phyloP scores from a whole-genome alignment of 2,888 invertebrate species.

The Galerucella calmariensis region DNA sequence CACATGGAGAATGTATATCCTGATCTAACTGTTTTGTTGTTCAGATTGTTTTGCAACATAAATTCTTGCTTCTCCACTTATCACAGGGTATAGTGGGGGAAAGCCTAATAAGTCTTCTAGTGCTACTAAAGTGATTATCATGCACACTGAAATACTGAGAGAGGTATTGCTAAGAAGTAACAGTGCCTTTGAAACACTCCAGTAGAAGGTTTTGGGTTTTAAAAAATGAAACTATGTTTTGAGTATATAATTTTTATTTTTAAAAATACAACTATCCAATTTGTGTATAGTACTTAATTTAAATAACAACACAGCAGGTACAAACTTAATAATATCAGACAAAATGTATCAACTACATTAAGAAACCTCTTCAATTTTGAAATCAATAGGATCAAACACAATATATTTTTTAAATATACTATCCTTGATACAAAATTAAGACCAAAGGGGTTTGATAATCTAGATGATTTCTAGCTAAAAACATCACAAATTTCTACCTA shows the following conservation, averaged over 20 bases:
- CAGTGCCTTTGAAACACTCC: too few relatives aligned
- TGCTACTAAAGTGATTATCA: too few relatives aligned
- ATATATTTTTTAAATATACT: conserved; percentile 11
- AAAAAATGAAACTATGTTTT: not conserved
- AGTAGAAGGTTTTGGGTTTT: not conserved
- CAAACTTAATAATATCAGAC: conserved; percentile 38
- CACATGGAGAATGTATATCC: too few relatives aligned
- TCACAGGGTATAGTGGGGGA: too few relatives aligned
- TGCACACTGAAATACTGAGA: too few relatives aligned
- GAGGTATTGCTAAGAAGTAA: too few relatives aligned
- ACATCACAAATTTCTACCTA: conserved; percentile 1
- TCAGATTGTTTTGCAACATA: too few relatives aligned
- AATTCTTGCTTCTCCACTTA: too few relatives aligned
- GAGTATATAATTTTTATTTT: conserved; percentile 35
- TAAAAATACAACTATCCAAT: conserved; percentile 44
- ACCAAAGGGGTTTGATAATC: not conserved
- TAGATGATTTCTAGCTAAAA: not conserved
- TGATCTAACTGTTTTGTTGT: too few relatives aligned
- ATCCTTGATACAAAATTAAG: not conserved
- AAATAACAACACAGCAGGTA: conserved; percentile 41
- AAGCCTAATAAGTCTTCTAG: too few relatives aligned
- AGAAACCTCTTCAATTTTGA: not conserved
- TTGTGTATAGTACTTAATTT: conserved; percentile 37
- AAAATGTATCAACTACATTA: conserved; percentile 12
- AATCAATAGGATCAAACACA: not conserved